Conservation (phyloP, 2,888 invertebrate genomes). For the Autographa gamma region DNA sequence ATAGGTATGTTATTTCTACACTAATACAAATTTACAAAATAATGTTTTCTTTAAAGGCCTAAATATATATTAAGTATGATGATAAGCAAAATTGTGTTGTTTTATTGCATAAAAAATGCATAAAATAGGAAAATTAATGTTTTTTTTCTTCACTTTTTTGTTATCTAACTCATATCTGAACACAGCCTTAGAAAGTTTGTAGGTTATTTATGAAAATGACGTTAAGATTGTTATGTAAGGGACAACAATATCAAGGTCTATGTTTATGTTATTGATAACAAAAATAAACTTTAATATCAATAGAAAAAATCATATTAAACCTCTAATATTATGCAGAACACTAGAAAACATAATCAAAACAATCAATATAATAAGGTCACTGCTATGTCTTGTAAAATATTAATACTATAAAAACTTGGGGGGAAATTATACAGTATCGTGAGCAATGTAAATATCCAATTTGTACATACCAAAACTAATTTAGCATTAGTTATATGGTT, state of each 20-base stretch:
- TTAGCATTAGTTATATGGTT: conserved; percentile 80
- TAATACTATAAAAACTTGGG: neutral
- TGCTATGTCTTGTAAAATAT: conserved; percentile 8
- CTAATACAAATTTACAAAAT: neutral
- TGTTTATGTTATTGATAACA: conserved; percentile 56
- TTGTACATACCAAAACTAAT: conserved; percentile 80
- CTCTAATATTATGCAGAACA: conserved; percentile 23
- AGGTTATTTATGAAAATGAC: conserved; percentile 83
- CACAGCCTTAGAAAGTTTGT: conserved; percentile 64
- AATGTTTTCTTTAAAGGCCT: neutral
- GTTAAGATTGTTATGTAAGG: conserved; percentile 85
- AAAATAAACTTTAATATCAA: conserved; percentile 15
- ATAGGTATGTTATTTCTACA: neutral
- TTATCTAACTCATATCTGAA: conserved; percentile 36
- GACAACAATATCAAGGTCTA: conserved; percentile 73
- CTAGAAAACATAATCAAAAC: conserved; percentile 49
- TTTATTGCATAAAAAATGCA: neutral
- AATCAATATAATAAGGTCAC: conserved; percentile 24
- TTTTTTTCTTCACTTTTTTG: neutral
- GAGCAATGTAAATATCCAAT: neutral
- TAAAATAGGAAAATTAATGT: neutral
- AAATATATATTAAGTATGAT: neutral
- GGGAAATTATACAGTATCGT: neutral
- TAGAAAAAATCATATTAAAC: conserved; percentile 13
- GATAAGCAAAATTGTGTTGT: neutral